Evolutionary conservation across 2,888 invertebrate genomes (phyloP).

Genomic region (Tridacna gigas): DNA sequence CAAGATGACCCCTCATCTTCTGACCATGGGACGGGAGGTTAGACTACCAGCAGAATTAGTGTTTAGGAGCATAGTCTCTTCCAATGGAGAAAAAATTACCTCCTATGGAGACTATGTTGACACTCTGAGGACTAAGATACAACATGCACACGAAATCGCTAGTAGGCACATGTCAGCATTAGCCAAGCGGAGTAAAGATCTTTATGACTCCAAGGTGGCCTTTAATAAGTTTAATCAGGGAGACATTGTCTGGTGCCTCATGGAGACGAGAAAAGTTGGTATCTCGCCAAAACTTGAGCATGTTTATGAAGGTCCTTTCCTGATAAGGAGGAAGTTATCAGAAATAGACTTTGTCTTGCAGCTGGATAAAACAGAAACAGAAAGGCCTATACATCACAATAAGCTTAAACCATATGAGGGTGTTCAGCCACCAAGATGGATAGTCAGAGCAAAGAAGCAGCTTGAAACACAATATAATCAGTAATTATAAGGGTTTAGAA

Average conservation of each 20-base stretch:
- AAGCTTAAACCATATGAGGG: constrained; percentile 33
- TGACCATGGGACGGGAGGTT: constrained; percentile 59
- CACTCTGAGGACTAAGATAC: constrained; percentile 24
- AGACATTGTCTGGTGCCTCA: constrained; percentile 40
- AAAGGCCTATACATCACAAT: constrained; percentile 39
- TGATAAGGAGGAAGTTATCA: constrained; percentile 21
- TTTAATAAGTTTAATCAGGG: constrained; percentile 29
- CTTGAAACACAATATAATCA: no score
- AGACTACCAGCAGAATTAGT: constrained; percentile 49
- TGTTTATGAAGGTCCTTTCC: constrained; percentile 40
- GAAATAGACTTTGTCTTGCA: constrained; percentile 36
- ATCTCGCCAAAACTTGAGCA: constrained; percentile 35
- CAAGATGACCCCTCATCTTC: constrained; percentile 51
- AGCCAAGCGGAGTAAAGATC: constrained; percentile 24
- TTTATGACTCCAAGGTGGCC: constrained; percentile 40
- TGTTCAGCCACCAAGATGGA: not conserved
- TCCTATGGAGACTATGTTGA: constrained; percentile 35
- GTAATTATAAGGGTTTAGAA: no score
- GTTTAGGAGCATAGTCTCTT: constrained; percentile 6
- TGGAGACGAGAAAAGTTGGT: constrained; percentile 29
- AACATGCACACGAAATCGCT: constrained; percentile 24
- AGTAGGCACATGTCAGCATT: constrained; percentile 32
- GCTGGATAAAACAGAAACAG: not conserved
- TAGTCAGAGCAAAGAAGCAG: not conserved
- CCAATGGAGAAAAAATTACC: not conserved